These are phyloP conservation scores for Prolemur simus DNA, from an alignment of 2,113 vertebrate species.

Conservation along the genomic window DNA sequence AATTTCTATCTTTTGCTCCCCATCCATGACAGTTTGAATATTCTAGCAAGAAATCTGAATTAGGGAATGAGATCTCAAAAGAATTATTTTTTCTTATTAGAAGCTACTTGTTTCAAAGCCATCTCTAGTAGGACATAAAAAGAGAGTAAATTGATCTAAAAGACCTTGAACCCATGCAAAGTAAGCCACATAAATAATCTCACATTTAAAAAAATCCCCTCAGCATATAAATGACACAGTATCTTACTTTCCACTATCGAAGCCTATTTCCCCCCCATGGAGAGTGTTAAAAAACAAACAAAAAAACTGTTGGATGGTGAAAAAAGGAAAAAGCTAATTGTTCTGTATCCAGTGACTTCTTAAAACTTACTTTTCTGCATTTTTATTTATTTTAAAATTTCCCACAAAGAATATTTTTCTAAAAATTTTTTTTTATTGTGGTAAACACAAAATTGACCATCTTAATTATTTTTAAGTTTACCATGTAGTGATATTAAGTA, in stretches of 20 bases:
- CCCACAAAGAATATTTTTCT: neutral
- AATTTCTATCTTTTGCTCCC: neutral
- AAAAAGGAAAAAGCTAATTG: neutral
- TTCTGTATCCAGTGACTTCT: neutral
- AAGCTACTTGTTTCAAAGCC: neutral
- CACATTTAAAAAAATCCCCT: neutral
- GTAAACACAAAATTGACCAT: neutral
- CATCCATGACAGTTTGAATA: neutral
- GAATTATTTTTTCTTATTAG: neutral
- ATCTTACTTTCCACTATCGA: neutral
- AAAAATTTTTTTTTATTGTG: neutral
- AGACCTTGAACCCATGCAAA: neutral
- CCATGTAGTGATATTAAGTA: neutral
- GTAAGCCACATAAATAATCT: neutral
- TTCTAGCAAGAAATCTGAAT: conserved; percentile 3
- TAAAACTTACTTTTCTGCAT: neutral
- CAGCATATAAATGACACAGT: neutral
- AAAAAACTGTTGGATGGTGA: neutral
- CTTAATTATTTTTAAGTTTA: neutral
- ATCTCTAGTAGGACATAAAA: neutral
- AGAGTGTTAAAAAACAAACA: neutral
- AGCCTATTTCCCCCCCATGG: neutral
- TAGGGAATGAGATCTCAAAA: conserved; percentile 17
- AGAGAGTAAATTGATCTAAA: neutral
- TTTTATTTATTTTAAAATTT: neutral